Percentiles rank a stretch among this genome's conserved stretches.
Conservation (phyloP, 2,113 vertebrate genomes). For the Nothoprocta perdicaria region DNA sequence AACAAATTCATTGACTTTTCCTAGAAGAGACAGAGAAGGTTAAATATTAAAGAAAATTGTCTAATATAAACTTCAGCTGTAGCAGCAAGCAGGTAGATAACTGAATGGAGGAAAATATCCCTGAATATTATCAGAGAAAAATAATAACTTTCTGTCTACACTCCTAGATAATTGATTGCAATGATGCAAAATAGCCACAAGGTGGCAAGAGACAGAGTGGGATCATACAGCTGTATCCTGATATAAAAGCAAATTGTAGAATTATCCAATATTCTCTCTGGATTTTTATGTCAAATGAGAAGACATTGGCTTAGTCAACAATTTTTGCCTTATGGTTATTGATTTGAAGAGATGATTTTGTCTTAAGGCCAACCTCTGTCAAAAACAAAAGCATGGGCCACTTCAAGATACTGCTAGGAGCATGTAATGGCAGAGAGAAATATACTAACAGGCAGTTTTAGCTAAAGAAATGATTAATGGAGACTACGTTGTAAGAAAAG, state of each 20-base stretch:
- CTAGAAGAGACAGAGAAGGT: background rate
- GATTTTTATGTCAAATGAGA: constrained; percentile 39
- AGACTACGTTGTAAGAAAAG: constrained; percentile 28
- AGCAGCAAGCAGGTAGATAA: background rate
- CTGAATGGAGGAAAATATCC: background rate
- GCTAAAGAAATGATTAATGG: constrained; percentile 61
- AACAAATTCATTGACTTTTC: background rate
- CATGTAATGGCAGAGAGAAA: constrained; percentile 20
- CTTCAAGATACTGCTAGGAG: constrained; percentile 41
- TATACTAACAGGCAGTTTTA: constrained; percentile 35
- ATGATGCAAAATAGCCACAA: background rate
- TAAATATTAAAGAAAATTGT: background rate
- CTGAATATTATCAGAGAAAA: background rate
- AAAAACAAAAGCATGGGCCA: constrained; percentile 55
- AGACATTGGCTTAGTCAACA: constrained; percentile 44
- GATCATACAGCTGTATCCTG: background rate
- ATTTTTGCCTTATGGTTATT: constrained; percentile 60
- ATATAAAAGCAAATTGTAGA: constrained; percentile 23
- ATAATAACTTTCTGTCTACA: background rate
- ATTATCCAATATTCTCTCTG: background rate
- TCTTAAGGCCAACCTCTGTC: constrained; percentile 61
- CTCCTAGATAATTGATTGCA: background rate
- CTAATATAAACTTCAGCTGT: background rate
- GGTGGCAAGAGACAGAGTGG: constrained; percentile 16
- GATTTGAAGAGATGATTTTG: constrained; percentile 67